Evolutionary conservation across 2,888 invertebrate species (phyloP).

Genomic region (Galerucella nymphaeae): DNA sequence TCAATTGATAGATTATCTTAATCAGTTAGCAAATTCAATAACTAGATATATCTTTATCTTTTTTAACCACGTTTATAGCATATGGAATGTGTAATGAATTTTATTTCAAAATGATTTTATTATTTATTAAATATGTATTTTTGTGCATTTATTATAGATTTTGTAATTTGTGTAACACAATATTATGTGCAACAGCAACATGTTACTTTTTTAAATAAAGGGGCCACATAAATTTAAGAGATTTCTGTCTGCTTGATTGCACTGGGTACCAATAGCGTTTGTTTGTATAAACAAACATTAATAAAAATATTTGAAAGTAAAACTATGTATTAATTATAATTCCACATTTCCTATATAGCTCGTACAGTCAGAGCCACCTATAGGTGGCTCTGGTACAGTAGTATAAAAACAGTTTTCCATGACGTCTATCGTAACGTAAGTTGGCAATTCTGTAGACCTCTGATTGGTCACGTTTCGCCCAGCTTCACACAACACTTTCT

Average conservation of each 20-base stretch:
- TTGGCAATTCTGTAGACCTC: too few relatives aligned
- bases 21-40: too few relatives aligned
- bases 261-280: slow-evolving; percentile 53
- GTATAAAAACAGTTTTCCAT: too few relatives aligned
- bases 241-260: slow-evolving; percentile 51
- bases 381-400: too few relatives aligned
- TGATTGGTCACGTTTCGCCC: too few relatives aligned
- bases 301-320: slow-evolving; percentile 28
- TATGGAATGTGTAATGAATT: slow-evolving; percentile 43
- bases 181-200: slow-evolving; percentile 52
- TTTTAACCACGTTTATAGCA: slow-evolving; percentile 5
- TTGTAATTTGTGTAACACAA: slow-evolving; percentile 49
- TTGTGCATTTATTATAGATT: slow-evolving; percentile 54
- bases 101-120: slow-evolving; percentile 48
- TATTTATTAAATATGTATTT: slow-evolving; percentile 50
- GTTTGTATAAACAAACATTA: slow-evolving; percentile 44
- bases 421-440: too few relatives aligned
- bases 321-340: not conserved
- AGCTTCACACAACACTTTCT: too few relatives aligned
- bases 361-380: too few relatives aligned
- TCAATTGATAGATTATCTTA: too few relatives aligned
- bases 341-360: not conserved
- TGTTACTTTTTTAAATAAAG: slow-evolving; percentile 45
- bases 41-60: not conserved
- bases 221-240: slow-evolving; percentile 46